These are phyloP conservation scores for Phataginus tetradactyla DNA, from an alignment of 2,797 vertebrate species.

Conservation along the genomic window DNA sequence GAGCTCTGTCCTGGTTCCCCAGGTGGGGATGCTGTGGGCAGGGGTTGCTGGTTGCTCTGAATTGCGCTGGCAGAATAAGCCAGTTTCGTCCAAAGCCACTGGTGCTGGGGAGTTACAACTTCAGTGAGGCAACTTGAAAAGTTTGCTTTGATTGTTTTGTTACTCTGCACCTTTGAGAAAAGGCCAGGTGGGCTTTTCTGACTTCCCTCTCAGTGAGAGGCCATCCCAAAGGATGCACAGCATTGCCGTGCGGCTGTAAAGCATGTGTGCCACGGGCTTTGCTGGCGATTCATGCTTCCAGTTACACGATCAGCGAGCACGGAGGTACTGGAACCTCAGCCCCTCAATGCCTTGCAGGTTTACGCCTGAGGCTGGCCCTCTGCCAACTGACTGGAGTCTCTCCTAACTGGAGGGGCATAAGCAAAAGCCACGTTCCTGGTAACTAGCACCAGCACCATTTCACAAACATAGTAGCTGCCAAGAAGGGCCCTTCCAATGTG, in stretches of 20 bases:
- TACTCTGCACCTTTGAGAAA: not conserved
- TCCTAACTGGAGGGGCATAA: not conserved
- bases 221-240: not conserved
- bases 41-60: not conserved
- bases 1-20: not conserved
- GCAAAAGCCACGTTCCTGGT: not conserved
- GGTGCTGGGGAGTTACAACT: not conserved
- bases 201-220: not conserved
- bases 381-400: not conserved
- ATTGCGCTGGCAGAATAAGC: not conserved
- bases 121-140: not conserved
- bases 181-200: not conserved
- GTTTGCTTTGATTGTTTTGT: not conserved
- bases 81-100: not conserved
- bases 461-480: not conserved
- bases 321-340: not conserved
- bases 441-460: not conserved
- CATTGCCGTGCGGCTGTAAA: fast-evolving
- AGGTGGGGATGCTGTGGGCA: too few species aligned
- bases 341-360: not conserved
- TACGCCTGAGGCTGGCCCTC: not conserved
- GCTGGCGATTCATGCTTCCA: not conserved
- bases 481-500: not conserved
- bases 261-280: not conserved
- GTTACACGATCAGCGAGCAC: not conserved